phyloP scores from a whole-genome alignment of 1,140 invertebrate genomes.

The Protaetia brevitarsis region DNA sequence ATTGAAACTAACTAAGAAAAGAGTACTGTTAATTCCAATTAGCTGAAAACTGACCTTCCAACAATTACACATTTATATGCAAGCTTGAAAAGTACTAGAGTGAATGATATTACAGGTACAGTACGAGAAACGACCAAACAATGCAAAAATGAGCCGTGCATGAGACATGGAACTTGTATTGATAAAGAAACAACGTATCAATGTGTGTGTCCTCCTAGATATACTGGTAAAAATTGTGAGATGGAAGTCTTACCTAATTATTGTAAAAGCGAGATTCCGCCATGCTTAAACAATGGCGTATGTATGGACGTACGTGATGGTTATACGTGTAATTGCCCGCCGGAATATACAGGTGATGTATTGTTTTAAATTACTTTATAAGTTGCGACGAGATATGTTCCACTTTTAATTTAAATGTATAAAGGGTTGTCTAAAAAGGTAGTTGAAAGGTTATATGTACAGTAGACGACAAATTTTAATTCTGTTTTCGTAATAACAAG shows the following conservation, averaged over 20 bases:
- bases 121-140: conserved; percentile 48
- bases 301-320: conserved; percentile 76
- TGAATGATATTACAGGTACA: conserved; percentile 22
- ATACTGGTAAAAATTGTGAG: conserved; percentile 81
- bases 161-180: conserved; percentile 75
- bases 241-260: conserved; percentile 48
- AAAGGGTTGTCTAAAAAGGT: too few species aligned
- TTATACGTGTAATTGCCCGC: conserved; percentile 78
- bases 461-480: too few species aligned
- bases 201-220: conserved; percentile 74
- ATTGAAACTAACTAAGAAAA: too few species aligned
- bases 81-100: too few species aligned
- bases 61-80: too few species aligned
- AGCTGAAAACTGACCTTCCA: too few species aligned
- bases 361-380: too few species aligned
- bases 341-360: conserved; percentile 71
- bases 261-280: conserved; percentile 36
- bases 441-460: too few species aligned
- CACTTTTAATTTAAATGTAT: too few species aligned
- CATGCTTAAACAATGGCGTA: conserved; percentile 73
- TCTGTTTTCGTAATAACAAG: too few species aligned
- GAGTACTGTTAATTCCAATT: too few species aligned
- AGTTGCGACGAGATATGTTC: too few species aligned
- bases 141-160: conserved; percentile 76
- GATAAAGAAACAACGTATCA: conserved; percentile 70